These are phyloP conservation scores for Neoitamus cyanurus DNA, from an alignment of 2,888 invertebrate species.

Conservation along the genomic window DNA sequence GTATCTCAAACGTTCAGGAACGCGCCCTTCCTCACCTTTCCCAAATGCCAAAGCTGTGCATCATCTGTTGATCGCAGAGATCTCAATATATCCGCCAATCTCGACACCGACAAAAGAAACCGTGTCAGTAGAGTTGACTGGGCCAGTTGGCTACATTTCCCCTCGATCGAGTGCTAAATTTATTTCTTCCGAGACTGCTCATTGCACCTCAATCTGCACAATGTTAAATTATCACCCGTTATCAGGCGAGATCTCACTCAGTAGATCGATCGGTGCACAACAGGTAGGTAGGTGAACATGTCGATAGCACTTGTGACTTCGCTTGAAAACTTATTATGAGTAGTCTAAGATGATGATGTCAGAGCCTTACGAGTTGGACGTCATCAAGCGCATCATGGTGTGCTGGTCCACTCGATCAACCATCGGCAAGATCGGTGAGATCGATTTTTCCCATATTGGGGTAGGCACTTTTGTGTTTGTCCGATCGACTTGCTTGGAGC, in stretches of 20 bases:
- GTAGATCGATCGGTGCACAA: neutral
- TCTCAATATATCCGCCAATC: neutral
- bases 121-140: neutral
- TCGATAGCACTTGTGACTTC: neutral
- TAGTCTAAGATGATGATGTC: constrained; percentile 16
- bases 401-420: neutral
- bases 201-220: neutral
- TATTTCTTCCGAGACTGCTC: neutral
- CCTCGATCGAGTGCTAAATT: neutral
- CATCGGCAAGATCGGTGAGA: neutral
- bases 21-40: neutral
- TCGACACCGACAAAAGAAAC: neutral
- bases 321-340: neutral
- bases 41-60: neutral
- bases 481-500: neutral
- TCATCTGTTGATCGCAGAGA: neutral
- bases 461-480: neutral
- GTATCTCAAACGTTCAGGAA: neutral
- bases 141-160: neutral
- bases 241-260: neutral
- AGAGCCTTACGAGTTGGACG: neutral
- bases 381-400: neutral
- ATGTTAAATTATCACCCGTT: neutral
- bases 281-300: neutral
- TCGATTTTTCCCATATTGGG: constrained; percentile 6